Percentiles rank a stretch among this genome's conserved stretches.
Evolutionary conservation across 2,888 invertebrate species (phyloP).

Genomic region (Leptopilina myrica): DNA sequence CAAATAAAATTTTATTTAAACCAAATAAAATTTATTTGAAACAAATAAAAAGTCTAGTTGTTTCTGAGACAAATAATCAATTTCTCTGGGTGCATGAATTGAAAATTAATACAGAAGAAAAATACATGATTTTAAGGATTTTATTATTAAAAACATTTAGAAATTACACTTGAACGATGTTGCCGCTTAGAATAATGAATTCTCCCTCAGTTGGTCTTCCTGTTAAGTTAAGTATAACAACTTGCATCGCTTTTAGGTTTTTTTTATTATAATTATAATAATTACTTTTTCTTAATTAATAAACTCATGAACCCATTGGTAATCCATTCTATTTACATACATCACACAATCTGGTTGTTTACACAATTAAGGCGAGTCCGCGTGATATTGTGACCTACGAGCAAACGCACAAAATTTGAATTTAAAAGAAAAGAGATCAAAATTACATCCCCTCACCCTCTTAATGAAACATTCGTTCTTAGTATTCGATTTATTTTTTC

Average conservation of each 20-base stretch:
- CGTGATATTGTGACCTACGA: conserved; percentile 46
- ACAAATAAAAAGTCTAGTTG: no score
- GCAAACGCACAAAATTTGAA: not conserved
- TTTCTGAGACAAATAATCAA: no score
- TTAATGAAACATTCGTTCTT: conserved; percentile 32
- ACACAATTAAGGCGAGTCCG: conserved; percentile 51
- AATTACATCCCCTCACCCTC: conserved; percentile 44
- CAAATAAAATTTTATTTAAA: no score
- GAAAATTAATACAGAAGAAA: conserved; percentile 39
- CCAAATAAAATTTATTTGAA: no score
- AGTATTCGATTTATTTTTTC: conserved; percentile 16
- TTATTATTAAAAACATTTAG: conserved; percentile 74
- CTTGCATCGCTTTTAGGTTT: conserved; percentile 49
- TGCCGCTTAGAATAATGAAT: conserved; percentile 65
- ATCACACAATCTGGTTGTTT: conserved; percentile 55
- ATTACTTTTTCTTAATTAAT: not conserved
- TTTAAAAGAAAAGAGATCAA: conserved; percentile 36
- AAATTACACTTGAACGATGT: conserved; percentile 71
- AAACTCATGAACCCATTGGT: conserved; percentile 44
- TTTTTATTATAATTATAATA: no score
- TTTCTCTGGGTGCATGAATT: not conserved
- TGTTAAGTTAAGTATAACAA: conserved; percentile 70
- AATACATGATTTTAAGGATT: conserved; percentile 56
- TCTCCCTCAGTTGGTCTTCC: conserved; percentile 65
- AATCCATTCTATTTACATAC: conserved; percentile 41